Conservation (phyloP, 92 coral and sea anemone species). For the Phenganax marumi region DNA sequence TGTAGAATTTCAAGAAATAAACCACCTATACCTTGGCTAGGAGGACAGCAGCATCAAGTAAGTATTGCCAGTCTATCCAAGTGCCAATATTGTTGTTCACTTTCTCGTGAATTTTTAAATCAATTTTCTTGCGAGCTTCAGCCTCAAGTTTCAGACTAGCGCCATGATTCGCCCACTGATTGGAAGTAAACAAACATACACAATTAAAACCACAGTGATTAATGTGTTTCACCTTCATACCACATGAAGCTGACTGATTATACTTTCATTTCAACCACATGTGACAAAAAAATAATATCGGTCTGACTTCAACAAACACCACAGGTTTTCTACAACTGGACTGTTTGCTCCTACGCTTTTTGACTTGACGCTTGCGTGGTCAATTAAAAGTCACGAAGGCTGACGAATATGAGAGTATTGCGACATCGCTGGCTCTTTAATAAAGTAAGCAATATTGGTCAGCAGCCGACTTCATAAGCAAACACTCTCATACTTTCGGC, state of each 20-base stretch:
- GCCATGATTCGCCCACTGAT: constrained; percentile 92
- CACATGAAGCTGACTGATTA: not conserved
- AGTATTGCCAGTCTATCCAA: constrained; percentile 99
- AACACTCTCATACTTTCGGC: no score
- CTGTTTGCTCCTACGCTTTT: no score
- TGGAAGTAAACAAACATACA: not conserved
- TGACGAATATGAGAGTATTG: no score
- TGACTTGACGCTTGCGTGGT: no score
- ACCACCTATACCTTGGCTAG: constrained; percentile 75
- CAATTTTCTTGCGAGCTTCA: constrained; percentile 83
- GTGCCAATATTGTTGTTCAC: constrained; percentile 96
- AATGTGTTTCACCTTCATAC: no score
- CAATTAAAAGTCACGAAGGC: no score
- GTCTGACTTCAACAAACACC: no score
- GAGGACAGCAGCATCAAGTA: constrained; percentile 74
- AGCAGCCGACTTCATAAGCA: no score
- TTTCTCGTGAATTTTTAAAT: constrained; percentile 94
- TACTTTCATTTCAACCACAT: no score
- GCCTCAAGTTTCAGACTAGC: constrained; percentile 84
- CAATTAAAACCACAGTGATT: not conserved
- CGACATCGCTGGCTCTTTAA: no score
- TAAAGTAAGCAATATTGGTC: no score
- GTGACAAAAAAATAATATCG: not conserved
- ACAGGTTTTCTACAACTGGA: no score
- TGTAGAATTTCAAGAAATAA: not conserved